Base-by-base conservation (phyloP, 1,140 invertebrate species). In the Brachystomella parvula region DNA sequence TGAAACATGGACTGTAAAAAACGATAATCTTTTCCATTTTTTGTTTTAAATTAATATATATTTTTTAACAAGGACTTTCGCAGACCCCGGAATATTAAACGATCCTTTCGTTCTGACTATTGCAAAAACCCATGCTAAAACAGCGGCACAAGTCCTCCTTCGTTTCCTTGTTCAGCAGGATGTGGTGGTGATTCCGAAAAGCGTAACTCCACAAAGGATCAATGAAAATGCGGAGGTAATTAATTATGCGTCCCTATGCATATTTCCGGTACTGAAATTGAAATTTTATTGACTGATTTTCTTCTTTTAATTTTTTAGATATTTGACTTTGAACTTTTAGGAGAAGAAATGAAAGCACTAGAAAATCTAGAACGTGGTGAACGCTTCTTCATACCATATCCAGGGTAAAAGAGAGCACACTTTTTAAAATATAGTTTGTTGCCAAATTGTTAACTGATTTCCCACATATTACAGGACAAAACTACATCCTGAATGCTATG, bases 101-200 rank as follows among this genome's bases (percentile, higher is more conserved):
- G 74, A 79, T 63, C 74, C 74, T 1, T 67, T 75, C 9, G 71
- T 80, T 31, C 6, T 66, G 31, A 61, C 74, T 26, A 71, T 81
- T 17, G 75, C 79, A 17, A 59, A 75, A 30, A 71, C 72, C 32
- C 72, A 77, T 56, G 61, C 67, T 15, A 76, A 75, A 35, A 74
- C 75, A 6, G 74, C 78, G 29, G 79, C 77, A 2, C 79, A 82
- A 63, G 73, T 82, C 39, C 72, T 82, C 28, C 67, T 82, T 3
- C 71, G 77, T 19, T 79, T 75, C 71, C 66, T 79, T 6, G 44
- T 79, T 2, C 76, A 60, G 72, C 47, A 44, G 56, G 74, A 75
- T 24, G 70, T 80, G 26, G 73, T 69, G 47, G 77, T 76, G 26
- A 76, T 82, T 47, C 79, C 80, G 47, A 82, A 82, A 71, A 76